phyloP scores from a whole-genome alignment of 1,140 invertebrate species.

The Zeugodacus cucurbitae region DNA sequence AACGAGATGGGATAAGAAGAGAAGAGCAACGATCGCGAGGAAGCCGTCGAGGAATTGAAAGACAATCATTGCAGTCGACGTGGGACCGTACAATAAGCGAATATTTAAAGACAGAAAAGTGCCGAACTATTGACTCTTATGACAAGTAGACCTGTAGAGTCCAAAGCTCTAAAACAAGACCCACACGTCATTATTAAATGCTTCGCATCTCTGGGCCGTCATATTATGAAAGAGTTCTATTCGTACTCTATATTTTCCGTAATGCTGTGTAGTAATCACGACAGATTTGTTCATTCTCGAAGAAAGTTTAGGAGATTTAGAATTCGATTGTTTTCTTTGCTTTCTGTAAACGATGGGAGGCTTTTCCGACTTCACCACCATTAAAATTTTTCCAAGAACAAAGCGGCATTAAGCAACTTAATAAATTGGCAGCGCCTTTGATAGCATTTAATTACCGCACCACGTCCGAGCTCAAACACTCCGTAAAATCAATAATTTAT shows the following conservation, averaged over 20 bases:
- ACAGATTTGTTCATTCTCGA: too few relatives aligned
- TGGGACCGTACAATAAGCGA: not conserved
- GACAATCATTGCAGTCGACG: not conserved
- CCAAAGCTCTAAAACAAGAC: too few relatives aligned
- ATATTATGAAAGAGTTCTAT: too few relatives aligned
- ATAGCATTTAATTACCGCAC: conserved; percentile 22
- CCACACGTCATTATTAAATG: too few relatives aligned
- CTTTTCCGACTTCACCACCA: not conserved
- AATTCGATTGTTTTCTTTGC: not conserved
- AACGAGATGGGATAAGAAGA: not conserved
- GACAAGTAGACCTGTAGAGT: too few relatives aligned
- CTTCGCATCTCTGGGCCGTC: too few relatives aligned
- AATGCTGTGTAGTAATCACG: too few relatives aligned
- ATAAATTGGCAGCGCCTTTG: not conserved
- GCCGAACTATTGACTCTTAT: too few relatives aligned
- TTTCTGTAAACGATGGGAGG: not conserved
- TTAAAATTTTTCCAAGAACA: not conserved
- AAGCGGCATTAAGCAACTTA: not conserved
- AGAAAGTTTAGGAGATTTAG: too few relatives aligned
- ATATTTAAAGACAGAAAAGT: too few relatives aligned
- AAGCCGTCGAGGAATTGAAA: not conserved
- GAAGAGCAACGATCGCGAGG: not conserved
- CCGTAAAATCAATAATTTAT: conserved; percentile 42
- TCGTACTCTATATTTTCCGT: too few relatives aligned
- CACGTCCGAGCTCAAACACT: not conserved